phyloP scores from a whole-genome alignment of 2,888 invertebrate species.

The Polymixis lichenea region DNA sequence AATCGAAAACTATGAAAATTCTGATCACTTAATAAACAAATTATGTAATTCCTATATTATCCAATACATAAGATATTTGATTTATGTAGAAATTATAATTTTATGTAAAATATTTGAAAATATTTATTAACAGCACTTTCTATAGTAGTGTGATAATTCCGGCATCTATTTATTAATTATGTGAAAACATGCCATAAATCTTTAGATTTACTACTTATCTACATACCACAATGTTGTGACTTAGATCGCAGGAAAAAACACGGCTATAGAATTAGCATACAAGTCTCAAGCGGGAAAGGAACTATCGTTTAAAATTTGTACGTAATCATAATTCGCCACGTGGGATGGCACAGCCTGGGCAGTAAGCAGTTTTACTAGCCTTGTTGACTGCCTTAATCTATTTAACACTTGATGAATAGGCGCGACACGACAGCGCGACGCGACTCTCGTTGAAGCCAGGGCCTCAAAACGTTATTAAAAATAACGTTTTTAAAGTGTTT shows the following conservation, averaged over 20 bases:
- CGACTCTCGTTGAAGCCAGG: no score
- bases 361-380: background rate
- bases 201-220: constrained; percentile 7
- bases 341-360: background rate
- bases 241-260: constrained; percentile 19
- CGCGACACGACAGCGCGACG: no score
- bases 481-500: no score
- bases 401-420: background rate
- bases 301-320: constrained; percentile 11
- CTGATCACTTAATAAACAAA: background rate
- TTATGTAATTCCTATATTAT: constrained; percentile 14
- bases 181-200: constrained; percentile 21
- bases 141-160: constrained; percentile 12
- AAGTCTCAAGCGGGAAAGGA: background rate
- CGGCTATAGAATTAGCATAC: constrained; percentile 25
- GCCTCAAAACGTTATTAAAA: no score
- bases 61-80: constrained; percentile 29
- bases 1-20: constrained; percentile 1
- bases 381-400: no score
- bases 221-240: background rate
- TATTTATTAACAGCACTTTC: constrained; percentile 47
- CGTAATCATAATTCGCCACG: background rate
- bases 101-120: background rate
- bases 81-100: constrained; percentile 38
- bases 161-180: constrained; percentile 25